Percentiles rank a stretch among this genome's conserved stretches.
Evolutionary conservation across 2,797 vertebrate genomes (phyloP).

Genomic region (Neosalanx taihuensis): DNA sequence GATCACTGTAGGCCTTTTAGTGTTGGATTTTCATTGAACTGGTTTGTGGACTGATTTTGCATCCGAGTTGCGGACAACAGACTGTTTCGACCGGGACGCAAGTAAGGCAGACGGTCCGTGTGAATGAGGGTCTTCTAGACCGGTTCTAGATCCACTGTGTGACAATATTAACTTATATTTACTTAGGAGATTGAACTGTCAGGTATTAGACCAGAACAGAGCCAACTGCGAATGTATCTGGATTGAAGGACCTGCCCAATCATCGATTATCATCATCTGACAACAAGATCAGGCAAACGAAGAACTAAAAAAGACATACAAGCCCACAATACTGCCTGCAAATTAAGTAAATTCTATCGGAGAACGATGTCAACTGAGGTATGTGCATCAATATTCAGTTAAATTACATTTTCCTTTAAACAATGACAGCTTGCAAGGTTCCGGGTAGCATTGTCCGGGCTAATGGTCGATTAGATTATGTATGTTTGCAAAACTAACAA

Average conservation of each 20-base stretch:
- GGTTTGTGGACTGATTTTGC: not conserved
- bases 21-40: not conserved
- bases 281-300: not conserved
- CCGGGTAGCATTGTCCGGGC: not conserved
- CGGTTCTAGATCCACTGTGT: not conserved
- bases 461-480: not conserved
- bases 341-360: not conserved
- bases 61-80: slow-evolving; percentile 8
- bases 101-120: not conserved
- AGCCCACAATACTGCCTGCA: not conserved
- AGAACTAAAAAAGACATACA: not conserved
- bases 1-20: not conserved
- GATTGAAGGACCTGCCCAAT: not conserved
- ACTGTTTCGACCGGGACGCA: not conserved
- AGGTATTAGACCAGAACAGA: not conserved
- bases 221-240: not conserved
- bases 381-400: not conserved
- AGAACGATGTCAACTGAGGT: not conserved
- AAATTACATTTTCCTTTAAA: not conserved
- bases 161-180: not conserved
- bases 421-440: not conserved
- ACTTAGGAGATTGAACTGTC: not conserved
- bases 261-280: slow-evolving; percentile 3
- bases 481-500: not conserved
- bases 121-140: not conserved